Evolutionary conservation across 2,797 vertebrate genomes (phyloP), one percentile per base, ranked within the genome.

Genomic region (Passerculus sandwichensis): DNA sequence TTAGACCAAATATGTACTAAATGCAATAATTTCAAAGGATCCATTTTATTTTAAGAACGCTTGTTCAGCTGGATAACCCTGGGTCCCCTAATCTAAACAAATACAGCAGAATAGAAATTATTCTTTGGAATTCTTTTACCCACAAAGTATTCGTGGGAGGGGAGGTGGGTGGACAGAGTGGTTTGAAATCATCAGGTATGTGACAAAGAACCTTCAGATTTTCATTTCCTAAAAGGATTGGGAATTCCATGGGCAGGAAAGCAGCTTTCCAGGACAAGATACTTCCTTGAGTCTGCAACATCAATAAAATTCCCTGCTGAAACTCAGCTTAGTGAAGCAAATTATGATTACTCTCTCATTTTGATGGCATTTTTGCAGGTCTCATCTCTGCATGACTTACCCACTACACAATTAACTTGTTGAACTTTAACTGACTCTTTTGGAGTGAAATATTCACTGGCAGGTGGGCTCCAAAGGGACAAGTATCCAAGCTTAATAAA

Each of bases 371-470:
- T 61, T 36, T 48, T 61, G 65, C 59, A 88, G 38, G 19, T 51
- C 62, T 73, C 72, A 73, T 74, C 75, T 71, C 73, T 64, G 64
- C 40, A 18, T 3, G 15, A 73, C 60, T 53, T 88, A 80, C 17
- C 11, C 25, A 15, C 59, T 51, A 71, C 88, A 94, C 67, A 90
- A 91, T 83, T 66, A 69, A 88, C 47, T 59, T 79, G 48, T 22
- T 93, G 87, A 92, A 67, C 70, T 78, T 42, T 36, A 89, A 54
- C 38, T 81, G 76, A 89, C 91, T 82, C 80, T 91, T 89, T n/a
- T 40, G 62, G 65, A 79, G 48, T 19, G 23, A 93, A 88, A 91
- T 53, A 72, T 56, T 57, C 77, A 74, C 18, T 82, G 89, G 88
- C 88, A 95, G 89, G 85, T 76, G 85, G 47, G 59, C 75, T 77